phyloP scores from a whole-genome alignment of 1,140 invertebrate genomes.

The Paralvinella palmiformis region DNA sequence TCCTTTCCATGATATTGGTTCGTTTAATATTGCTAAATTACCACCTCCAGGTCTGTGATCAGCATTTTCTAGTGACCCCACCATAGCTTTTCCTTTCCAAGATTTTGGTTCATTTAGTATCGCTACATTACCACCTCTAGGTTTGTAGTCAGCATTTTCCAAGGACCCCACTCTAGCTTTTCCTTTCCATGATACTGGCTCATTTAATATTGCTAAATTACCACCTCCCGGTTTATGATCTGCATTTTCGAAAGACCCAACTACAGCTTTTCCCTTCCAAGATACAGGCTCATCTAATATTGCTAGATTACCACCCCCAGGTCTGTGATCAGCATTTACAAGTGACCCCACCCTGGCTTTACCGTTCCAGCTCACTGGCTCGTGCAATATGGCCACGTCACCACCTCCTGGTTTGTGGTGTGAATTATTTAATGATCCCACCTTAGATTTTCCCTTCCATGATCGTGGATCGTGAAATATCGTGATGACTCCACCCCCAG shows the following conservation, averaged over 20 bases:
- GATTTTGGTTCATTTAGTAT: constrained; percentile 7
- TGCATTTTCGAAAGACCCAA: not conserved
- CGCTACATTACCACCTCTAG: not conserved
- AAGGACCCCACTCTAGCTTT: not conserved
- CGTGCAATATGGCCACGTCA: not conserved
- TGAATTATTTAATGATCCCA: constrained; percentile 4
- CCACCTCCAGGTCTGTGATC: no score
- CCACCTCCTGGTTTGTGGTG: constrained; percentile 63
- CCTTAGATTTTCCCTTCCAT: not conserved
- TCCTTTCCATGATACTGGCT: not conserved
- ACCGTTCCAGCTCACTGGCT: not conserved
- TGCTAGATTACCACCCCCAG: not conserved
- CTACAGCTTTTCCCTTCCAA: not conserved
- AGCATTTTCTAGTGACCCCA: not conserved
- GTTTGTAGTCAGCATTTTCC: not conserved
- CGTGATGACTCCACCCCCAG: not conserved
- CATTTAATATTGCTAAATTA: not conserved
- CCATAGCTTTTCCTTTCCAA: not conserved
- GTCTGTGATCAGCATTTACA: not conserved
- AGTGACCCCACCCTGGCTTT: not conserved
- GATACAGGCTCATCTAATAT: not conserved
- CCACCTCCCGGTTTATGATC: not conserved
- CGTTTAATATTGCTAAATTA: not conserved
- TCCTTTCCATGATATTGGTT: not conserved
- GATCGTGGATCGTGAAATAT: not conserved